Evolutionary conservation across 2,797 vertebrate species (phyloP).

Genomic region (Gobionotothen gibberifrons): DNA sequence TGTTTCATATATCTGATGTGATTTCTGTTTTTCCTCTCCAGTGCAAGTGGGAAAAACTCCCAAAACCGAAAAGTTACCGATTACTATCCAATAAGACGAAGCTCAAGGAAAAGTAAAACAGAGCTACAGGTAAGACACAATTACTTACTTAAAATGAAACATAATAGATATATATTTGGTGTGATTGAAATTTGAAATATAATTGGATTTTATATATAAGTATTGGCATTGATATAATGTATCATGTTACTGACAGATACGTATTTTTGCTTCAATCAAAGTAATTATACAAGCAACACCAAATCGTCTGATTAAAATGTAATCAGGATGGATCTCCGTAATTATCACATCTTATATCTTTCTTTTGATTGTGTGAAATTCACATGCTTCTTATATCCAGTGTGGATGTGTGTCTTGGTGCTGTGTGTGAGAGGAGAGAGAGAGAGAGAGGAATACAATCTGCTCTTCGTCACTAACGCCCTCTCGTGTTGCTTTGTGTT

Average conservation of each 20-base stretch:
- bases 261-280: not conserved
- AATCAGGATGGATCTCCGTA: not conserved
- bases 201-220: not conserved
- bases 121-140: constrained; percentile 88
- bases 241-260: not conserved
- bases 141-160: not conserved
- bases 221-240: not conserved
- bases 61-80: constrained; percentile 95
- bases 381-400: too few species aligned
- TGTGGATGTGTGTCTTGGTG: not conserved
- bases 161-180: not conserved
- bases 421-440: not conserved
- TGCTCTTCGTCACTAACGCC: not conserved
- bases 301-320: not conserved
- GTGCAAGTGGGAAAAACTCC: constrained; percentile 83
- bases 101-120: constrained; percentile 93
- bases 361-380: too few species aligned
- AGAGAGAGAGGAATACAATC: not conserved
- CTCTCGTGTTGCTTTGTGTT: constrained; percentile 41
- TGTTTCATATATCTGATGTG: not conserved
- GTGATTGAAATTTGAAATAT: not conserved
- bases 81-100: constrained; percentile 94
- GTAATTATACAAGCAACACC: not conserved
- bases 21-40: constrained; percentile 52
- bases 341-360: not conserved